Evolutionary conservation across 2,797 vertebrate genomes (phyloP), one percentile per base, ranked within the genome.

Genomic region (Cichlasoma orientale): DNA sequence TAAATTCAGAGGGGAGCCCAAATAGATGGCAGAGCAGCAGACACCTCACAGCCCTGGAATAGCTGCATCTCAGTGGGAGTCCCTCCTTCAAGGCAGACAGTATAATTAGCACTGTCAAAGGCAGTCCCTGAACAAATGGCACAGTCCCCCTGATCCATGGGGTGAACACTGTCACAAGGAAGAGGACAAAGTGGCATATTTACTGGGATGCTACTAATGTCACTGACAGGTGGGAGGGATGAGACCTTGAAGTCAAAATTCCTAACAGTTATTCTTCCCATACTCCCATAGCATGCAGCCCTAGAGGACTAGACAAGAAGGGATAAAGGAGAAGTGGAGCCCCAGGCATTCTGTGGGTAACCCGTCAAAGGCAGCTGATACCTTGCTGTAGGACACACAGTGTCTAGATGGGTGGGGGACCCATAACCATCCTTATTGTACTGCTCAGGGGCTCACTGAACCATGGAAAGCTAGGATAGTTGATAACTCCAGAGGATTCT

Each of bases 81-180:
- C 85, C 80, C 89, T 85, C 78, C 80, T 78, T 79, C 52, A 80
- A 82, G 78, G 73, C 84, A 88, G 76, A 31, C 74, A 63, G 73
- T 84, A 83, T 89, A 89, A 93, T 92, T 87, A 91, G 80, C 75
- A 47, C 68, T 83, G 86, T 89, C 78, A 88, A 72, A 87, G 79
- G 61, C 82, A 50, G 80, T 86, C 79, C 84, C 82, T 79, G 36
- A 78, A 77, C 38, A 21, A 87, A 74, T 75, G 78, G 88, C 77
- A 87, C 86, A 86, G 73, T 83, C 88, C 72, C 80, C 77, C 78
- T n/a, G 16, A 86, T 86, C 77, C 69, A 55, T 19, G 58, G 79
- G 82, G 57, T 74, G 56, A 84, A 54, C 77, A 54, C 59, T 55
- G 70, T 80, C 75, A 68, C 68, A 33, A 38, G 9, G 11, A 77